Base-by-base conservation (phyloP, 2,113 vertebrate genomes). In the Nothocercus julius region DNA sequence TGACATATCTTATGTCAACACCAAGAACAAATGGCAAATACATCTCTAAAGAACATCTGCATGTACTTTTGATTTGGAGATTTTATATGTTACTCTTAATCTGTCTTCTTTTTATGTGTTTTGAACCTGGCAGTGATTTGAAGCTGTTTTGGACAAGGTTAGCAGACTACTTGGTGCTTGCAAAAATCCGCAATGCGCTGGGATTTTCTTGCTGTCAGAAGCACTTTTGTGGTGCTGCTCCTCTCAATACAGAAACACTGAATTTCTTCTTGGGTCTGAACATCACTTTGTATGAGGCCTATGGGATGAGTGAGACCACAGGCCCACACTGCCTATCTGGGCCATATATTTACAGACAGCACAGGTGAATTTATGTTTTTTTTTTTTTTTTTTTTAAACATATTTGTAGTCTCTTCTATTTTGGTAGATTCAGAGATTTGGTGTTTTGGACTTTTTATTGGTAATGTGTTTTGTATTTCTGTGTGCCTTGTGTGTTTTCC, bases 271-370 rank as follows among this genome's bases (percentile, higher is more conserved):
- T 99, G 84, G 97, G 98, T 36, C 97, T 99, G 73, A 98, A 99
- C 90, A 98, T 99, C 89, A 97, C 92, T 25, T 62, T 99, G 44
- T 99, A 98, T 21, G 98, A 99, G 7, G 98, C 97, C 15, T 99
- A 99, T 2, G 99, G 99, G 36, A 98, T 99, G 98, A 99, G 98
- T 3, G 99, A 99, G 96, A 98, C 98, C 82, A 97, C 98, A 5
- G 99, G 99, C 20, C 98, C 99, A 14, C 98, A 99, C 77, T 99
- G 98, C 89, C 98, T 99, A n/a, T 99, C 98, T 79, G 97, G 97
- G 58, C 98, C 98, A 4, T 87, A 90, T 25, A 96, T 94, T 86
- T 98, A 98, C 96, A 98, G 97, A 84, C 98, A 97, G 10, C 93
- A 97, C 89, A 99, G 98, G 99, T 99, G 93, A 95, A 76, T 53